Evolutionary conservation across 2,888 invertebrate genomes (phyloP).

Genomic region (Sicus ferrugineus): DNA sequence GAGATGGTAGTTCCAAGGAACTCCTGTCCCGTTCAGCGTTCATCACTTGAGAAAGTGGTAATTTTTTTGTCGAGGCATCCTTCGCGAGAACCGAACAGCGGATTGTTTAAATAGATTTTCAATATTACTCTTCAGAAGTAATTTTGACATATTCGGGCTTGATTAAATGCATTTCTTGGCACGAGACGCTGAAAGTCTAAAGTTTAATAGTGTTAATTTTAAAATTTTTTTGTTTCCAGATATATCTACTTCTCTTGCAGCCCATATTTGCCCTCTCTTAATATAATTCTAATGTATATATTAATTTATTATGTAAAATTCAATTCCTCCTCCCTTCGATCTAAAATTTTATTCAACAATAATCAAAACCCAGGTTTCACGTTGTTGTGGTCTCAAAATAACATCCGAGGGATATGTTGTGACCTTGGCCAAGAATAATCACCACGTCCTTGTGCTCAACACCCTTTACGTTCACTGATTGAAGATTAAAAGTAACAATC

Average conservation of each 20-base stretch:
- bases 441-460: conserved; percentile 95
- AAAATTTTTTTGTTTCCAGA: background rate
- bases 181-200: background rate
- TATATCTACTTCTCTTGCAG: background rate
- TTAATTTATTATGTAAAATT: too few species aligned
- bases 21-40: too few species aligned
- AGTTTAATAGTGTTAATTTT: background rate
- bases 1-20: too few species aligned
- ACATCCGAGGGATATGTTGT: conserved; percentile 96
- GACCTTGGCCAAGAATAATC: conserved; percentile 97
- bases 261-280: too few species aligned
- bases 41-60: too few species aligned
- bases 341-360: background rate
- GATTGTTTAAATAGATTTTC: too few species aligned
- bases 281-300: background rate
- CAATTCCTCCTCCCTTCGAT: background rate
- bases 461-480: conserved; percentile 91
- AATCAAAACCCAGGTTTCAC: conserved; percentile 78
- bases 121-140: too few species aligned
- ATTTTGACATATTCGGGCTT: too few species aligned
- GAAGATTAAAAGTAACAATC: conserved; percentile 61
- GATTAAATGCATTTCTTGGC: background rate
- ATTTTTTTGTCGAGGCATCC: too few species aligned
- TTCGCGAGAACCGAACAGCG: too few species aligned
- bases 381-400: conserved; percentile 97